Percentiles rank a stretch among this genome's conserved stretches.
Conservation (phyloP, 2,113 vertebrate genomes). For the Etia nguti region DNA sequence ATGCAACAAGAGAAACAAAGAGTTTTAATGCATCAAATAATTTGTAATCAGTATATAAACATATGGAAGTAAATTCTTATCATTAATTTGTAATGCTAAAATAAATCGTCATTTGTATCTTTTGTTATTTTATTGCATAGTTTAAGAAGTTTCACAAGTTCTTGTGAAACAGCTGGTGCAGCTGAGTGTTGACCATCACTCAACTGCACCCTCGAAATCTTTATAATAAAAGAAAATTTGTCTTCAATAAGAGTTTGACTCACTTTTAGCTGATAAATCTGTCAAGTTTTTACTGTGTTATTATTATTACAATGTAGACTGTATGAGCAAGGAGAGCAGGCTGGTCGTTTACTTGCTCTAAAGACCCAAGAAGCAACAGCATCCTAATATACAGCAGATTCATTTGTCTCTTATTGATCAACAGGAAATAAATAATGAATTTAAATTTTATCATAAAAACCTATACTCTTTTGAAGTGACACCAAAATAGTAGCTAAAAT, state of each 20-base stretch:
- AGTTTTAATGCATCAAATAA: not conserved
- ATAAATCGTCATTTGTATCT: not conserved
- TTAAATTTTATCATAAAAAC: not conserved
- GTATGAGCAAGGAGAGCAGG: not conserved
- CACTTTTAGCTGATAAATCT: not conserved
- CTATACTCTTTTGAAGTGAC: not conserved
- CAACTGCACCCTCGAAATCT: not conserved
- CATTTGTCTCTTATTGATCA: fast-evolving
- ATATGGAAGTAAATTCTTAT: not conserved
- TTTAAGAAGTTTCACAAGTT: not conserved
- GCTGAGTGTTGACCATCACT: not conserved
- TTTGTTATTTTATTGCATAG: not conserved
- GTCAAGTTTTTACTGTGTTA: not conserved
- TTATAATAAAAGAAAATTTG: not conserved
- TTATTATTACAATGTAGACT: not conserved
- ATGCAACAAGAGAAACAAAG: not conserved
- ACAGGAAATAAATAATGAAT: fast-evolving
- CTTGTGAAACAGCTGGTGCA: not conserved
- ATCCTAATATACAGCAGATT: not conserved
- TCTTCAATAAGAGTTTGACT: not conserved
- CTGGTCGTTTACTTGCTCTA: not conserved
- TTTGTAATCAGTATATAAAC: not conserved
- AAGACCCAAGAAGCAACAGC: not conserved
- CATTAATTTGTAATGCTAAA: not conserved
- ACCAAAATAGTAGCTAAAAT: not conserved